Conservation (phyloP, 2,888 invertebrate species). For the Tholera decimalis region DNA sequence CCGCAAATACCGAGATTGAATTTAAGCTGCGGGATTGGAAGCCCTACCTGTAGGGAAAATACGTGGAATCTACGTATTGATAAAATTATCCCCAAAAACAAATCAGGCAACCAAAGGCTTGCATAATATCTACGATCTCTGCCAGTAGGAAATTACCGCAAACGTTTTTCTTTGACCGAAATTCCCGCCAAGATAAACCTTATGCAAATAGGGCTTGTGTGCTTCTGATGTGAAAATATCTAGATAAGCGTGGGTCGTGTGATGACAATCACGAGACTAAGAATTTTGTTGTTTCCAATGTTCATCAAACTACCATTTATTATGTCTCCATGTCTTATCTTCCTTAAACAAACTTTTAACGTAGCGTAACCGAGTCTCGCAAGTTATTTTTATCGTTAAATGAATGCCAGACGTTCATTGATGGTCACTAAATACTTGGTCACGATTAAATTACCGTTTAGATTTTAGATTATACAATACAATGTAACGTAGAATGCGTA, state of each 20-base stretch:
- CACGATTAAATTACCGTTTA: constrained; percentile 14
- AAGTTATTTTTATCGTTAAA: constrained; percentile 23
- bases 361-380: constrained; percentile 7
- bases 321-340: neutral
- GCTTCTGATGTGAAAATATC: constrained; percentile 33
- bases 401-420: constrained; percentile 24
- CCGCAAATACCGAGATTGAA: too few species aligned
- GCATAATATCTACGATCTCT: neutral
- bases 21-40: too few species aligned
- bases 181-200: constrained; percentile 11
- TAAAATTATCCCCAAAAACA: neutral
- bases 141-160: neutral
- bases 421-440: constrained; percentile 24
- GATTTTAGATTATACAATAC: too few species aligned
- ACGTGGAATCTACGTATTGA: neutral
- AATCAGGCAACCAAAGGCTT: neutral
- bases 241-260: constrained; percentile 11
- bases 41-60: neutral
- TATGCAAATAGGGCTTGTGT: constrained; percentile 29
- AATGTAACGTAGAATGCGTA: constrained; percentile 1
- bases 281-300: neutral
- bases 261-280: constrained; percentile 35
- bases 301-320: neutral
- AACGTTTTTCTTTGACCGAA: constrained; percentile 7
- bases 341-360: constrained; percentile 9